These are phyloP conservation scores for Poeciliopsis retropinna DNA, from an alignment of 2,113 vertebrate genomes.

Conservation along the genomic window DNA sequence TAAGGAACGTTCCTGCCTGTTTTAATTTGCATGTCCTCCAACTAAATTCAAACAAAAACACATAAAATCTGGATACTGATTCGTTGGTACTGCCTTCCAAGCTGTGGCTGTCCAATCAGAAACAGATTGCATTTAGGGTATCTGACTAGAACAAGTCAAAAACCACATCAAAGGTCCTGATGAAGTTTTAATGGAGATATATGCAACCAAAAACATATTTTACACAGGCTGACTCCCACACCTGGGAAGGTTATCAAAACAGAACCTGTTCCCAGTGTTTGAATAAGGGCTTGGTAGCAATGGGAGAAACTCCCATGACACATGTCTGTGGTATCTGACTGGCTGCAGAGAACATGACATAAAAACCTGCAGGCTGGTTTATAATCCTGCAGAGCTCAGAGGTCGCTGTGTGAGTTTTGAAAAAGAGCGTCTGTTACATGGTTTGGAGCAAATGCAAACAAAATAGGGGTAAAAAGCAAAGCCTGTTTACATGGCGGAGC, in stretches of 20 bases:
- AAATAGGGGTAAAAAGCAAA: background rate
- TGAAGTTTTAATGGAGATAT: background rate
- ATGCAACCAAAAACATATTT: rapidly evolving
- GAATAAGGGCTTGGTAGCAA: background rate
- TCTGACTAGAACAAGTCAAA: background rate
- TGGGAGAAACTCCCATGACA: constrained; percentile 4
- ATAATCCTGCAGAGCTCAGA: background rate
- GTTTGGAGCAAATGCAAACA: background rate
- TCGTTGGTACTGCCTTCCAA: background rate
- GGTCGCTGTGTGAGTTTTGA: constrained; percentile 1
- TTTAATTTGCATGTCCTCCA: background rate
- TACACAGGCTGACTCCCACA: background rate
- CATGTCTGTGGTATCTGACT: constrained; percentile 5
- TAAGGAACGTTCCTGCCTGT: too few relatives aligned
- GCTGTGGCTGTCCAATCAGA: background rate
- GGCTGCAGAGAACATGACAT: background rate
- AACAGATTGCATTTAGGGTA: background rate
- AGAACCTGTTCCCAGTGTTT: rapidly evolving
- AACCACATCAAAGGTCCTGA: background rate
- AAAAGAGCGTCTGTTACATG: background rate
- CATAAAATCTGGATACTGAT: background rate
- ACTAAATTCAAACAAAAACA: background rate
- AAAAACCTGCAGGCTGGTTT: background rate
- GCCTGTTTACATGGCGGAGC: background rate
- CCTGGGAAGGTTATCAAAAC: background rate